These are phyloP conservation scores for Pristionchus arcanus DNA, from an alignment of 2,888 invertebrate species.

Conservation along the genomic window DNA sequence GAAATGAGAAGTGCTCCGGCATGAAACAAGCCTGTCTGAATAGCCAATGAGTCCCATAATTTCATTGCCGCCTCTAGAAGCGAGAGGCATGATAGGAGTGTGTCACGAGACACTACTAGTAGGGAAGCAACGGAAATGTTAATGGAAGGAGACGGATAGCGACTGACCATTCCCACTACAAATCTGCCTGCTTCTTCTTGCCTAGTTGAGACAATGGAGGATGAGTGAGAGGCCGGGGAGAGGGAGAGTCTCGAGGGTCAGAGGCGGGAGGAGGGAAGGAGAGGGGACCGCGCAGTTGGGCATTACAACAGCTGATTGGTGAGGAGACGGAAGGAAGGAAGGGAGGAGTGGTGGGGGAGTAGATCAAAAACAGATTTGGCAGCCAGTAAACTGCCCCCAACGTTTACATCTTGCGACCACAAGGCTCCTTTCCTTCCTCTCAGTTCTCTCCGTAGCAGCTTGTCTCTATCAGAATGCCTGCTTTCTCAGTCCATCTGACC, in stretches of 20 bases:
- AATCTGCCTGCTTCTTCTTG: background rate
- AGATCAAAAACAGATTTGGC: conserved; percentile 35
- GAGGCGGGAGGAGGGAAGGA: background rate
- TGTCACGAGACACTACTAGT: background rate
- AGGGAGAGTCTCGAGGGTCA: background rate
- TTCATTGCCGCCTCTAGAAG: background rate
- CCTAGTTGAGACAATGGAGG: background rate
- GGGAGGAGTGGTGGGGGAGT: background rate
- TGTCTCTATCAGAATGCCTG: background rate
- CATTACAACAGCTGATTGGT: conserved; percentile 11
- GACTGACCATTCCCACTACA: background rate
- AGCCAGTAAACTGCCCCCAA: background rate
- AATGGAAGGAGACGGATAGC: background rate
- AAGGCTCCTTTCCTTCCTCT: background rate
- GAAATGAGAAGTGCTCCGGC: background rate
- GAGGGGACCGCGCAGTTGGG: conserved; percentile 17
- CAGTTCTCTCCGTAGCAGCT: background rate
- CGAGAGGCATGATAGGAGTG: background rate
- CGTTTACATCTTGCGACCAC: background rate
- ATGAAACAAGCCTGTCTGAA: background rate
- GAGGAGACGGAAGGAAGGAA: background rate
- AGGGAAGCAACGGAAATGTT: background rate
- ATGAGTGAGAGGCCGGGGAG: background rate
- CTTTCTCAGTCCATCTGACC: background rate
- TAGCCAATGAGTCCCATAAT: background rate